phyloP scores from a whole-genome alignment of 2,113 vertebrate species.

The Sylvilagus bachmani region DNA sequence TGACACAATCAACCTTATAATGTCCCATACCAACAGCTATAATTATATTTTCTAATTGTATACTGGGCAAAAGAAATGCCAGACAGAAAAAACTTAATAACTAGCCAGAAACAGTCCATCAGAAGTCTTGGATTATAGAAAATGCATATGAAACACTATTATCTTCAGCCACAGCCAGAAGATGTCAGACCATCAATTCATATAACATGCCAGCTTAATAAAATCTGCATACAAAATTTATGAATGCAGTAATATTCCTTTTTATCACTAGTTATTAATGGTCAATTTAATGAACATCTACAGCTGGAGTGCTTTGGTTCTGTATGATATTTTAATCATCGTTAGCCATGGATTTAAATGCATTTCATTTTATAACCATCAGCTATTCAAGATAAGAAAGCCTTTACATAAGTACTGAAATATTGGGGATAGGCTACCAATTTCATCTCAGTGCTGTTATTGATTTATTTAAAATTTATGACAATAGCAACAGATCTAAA shows the following conservation, averaged over 20 bases:
- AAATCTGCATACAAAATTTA: constrained; percentile 93
- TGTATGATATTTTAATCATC: constrained; percentile 90
- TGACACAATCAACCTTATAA: constrained; percentile 73
- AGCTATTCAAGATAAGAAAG: constrained; percentile 84
- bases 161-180: constrained; percentile 89
- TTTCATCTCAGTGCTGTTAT: constrained; percentile 82
- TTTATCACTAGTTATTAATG: constrained; percentile 93
- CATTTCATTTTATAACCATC: constrained; percentile 87
- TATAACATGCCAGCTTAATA: constrained; percentile 91
- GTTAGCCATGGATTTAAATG: constrained; percentile 87
- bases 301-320: constrained; percentile 88
- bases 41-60: constrained; percentile 82
- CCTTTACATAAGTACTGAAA: constrained; percentile 79
- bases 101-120: constrained; percentile 85
- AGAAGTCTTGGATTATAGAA: constrained; percentile 86
- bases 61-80: constrained; percentile 71
- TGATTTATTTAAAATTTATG: constrained; percentile 85
- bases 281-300: constrained; percentile 93
- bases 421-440: constrained; percentile 80
- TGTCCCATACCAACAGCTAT: constrained; percentile 68
- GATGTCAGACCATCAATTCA: constrained; percentile 91
- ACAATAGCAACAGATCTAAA: constrained; percentile 68
- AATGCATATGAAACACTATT: constrained; percentile 87
- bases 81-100: constrained; percentile 81
- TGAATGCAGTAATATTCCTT: constrained; percentile 91